Evolutionary conservation across 2,888 invertebrate genomes (phyloP), one percentile per base, ranked within the genome.

Genomic region (Dioctria linearis): DNA sequence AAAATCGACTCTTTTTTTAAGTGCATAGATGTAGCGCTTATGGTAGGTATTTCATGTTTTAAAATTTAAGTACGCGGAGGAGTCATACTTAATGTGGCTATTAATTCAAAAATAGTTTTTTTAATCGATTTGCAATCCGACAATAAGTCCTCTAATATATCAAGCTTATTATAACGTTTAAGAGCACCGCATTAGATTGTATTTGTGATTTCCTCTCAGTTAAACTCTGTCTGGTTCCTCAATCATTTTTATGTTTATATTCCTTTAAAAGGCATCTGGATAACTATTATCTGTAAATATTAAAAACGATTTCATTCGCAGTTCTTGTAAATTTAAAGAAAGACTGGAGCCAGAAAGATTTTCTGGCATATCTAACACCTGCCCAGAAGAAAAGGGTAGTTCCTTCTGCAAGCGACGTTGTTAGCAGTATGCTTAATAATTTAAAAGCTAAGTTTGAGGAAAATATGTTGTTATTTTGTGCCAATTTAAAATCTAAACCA

Each of bases 51-150:
- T 39, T 65, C 63, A 65, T 65, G 63, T 9, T 40, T 39, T 5
- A 39, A 65, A 40, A 5, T 65, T 65, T 25, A 40, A 65, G 8
- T 65, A 39, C 37, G 37, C 59, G n/a, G n/a, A 59, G n/a, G 9
- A 59, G n/a, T 59, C 59, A 13, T 6, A 59, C 25, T 13, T 59
- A n/a, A 4, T 59, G 4, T 59, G 59, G 59, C 25, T 25, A n/a
- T 25, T 59, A 59, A 59, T 59, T 6, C 59, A 59, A 59, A 59
- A 59, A 59, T 59, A 59, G 3, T 59, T 59, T 59, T 59, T 59
- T 59, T 3, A 59, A 59, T 59, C 6, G 59, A 59, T 59, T 59
- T 59, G 2, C 59, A 8, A 5, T 59, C 5, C 11, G 4, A 59
- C n/a, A 59, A 4, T 3, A 59, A 59, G n/a, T 59, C 25, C 6